Evolutionary conservation across 1,140 invertebrate species (phyloP).

Genomic region (Heterodera schachtii): DNA sequence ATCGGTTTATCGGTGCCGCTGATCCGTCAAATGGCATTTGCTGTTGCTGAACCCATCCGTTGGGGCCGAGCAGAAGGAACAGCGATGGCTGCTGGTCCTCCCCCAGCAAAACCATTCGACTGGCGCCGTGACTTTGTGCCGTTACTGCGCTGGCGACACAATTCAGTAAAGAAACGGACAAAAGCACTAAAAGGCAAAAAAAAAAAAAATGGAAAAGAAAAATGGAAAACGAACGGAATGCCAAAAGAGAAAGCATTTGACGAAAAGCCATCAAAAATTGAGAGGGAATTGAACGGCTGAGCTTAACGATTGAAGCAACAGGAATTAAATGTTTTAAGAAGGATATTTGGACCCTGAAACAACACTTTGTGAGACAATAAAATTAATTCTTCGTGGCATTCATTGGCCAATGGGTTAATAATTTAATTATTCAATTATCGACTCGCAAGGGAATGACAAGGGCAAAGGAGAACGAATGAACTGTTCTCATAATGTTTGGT

Average conservation of each 20-base stretch:
- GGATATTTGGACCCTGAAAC: not conserved
- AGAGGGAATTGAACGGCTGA: not conserved
- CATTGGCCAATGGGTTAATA: too few relatives aligned
- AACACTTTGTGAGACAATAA: not conserved
- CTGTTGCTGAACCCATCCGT: conserved; percentile 4
- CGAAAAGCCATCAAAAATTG: not conserved
- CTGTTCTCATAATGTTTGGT: too few relatives aligned
- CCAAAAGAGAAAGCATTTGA: not conserved
- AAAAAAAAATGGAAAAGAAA: not conserved
- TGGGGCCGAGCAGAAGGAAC: not conserved
- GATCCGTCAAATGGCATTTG: not conserved
- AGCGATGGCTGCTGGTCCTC: not conserved
- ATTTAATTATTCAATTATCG: too few relatives aligned
- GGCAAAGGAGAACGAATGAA: too few relatives aligned
- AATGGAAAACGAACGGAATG: not conserved
- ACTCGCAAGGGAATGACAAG: too few relatives aligned
- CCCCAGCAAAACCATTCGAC: not conserved
- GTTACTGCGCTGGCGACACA: not conserved
- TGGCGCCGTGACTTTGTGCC: not conserved
- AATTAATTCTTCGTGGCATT: not conserved
- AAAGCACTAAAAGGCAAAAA: not conserved
- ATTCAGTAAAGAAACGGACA: not conserved
- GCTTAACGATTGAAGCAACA: not conserved
- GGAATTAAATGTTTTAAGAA: not conserved
- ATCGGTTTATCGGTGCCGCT: not conserved